Evolutionary conservation across 2,888 invertebrate species (phyloP), one percentile per base, ranked within the genome.

Genomic region (Idaea dimidiata): DNA sequence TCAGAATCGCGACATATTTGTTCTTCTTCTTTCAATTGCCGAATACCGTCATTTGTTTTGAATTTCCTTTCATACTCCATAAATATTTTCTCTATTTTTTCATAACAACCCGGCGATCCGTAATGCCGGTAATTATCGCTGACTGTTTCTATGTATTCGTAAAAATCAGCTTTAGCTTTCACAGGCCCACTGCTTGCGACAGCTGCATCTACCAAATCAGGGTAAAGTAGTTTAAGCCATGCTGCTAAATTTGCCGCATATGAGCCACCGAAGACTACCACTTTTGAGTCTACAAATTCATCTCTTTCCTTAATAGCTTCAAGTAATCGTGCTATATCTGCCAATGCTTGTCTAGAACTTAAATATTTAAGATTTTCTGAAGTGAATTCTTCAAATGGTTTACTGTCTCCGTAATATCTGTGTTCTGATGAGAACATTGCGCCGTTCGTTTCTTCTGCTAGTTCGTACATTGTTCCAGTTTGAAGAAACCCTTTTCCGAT

Each of bases 171-270:
- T 67, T 89, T 88, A 1, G 89, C 90, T 57, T 88, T 62, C 24
- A 91, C 88, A 8, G 91, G 91, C 16, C 82, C 89, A 71, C 91
- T 91, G 63, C 90, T 91, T 0, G 89, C 83, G 54, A 89, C 74
- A 8, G 86, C 89, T 24, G 88, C 90, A 68, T 89, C 84, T 0
- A 91, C 80, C 63, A 89, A 70, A n/a, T 85, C 69, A 14, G 91
- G 88, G 66, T 91, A 90, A 0, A 86, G 58, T 1, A 87, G 67
- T 68, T 77, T 84, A 80, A 89, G 82, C 91, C 91, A 91, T 0
- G 88, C 88, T 18, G 91, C 91, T 67, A 91, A 80, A 62, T 89
- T 91, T 7, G 88, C 91, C 1, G 89, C 79, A 62, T 91, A 91
- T 3, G 90, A 91, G 10, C 90, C 89, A 53, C 91, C 91, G 18